These are phyloP conservation scores for Pteruthius melanotis DNA, from an alignment of 2,113 vertebrate genomes.

Conservation along the genomic window DNA sequence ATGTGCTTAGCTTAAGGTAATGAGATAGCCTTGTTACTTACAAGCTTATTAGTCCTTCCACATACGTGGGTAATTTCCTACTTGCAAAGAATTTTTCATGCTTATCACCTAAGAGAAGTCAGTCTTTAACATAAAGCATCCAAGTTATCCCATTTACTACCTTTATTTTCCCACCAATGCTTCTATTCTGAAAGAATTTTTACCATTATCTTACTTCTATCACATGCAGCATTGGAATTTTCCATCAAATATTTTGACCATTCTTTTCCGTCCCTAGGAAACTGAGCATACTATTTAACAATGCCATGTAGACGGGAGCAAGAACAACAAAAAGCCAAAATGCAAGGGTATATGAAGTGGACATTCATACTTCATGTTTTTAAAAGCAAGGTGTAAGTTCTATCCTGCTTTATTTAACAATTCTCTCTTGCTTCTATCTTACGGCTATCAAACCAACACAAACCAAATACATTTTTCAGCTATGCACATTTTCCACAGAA, in stretches of 20 bases:
- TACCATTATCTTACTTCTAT: neutral
- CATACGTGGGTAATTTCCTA: neutral
- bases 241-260: neutral
- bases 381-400: neutral
- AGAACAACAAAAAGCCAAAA: neutral
- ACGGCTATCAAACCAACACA: neutral
- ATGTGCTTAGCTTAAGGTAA: neutral
- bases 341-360: neutral
- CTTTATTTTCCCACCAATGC: neutral
- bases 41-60: neutral
- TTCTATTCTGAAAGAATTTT: neutral
- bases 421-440: neutral
- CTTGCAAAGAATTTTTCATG: neutral
- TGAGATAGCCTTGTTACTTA: neutral
- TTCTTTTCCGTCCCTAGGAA: neutral
- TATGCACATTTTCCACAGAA: neutral
- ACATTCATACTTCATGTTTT: neutral
- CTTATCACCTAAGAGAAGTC: neutral
- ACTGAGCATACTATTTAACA: fast-evolving
- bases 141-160: neutral
- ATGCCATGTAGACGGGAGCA: neutral
- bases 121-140: neutral
- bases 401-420: neutral
- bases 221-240: neutral
- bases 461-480: neutral